Conservation (phyloP, 92 coral and sea anemone genomes). For the Palythoa heliodiscus region DNA sequence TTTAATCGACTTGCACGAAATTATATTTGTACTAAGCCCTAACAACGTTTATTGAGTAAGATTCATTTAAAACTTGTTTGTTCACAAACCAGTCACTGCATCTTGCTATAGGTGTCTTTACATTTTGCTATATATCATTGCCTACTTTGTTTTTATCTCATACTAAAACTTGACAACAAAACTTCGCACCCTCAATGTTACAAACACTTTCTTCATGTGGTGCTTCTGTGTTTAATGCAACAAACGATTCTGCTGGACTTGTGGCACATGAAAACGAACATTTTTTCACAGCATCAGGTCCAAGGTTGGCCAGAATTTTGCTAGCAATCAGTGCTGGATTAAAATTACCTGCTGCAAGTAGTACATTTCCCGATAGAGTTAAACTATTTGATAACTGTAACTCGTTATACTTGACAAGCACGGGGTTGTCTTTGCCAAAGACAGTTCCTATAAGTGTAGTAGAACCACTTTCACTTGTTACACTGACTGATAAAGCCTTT, state of each 20-base stretch:
- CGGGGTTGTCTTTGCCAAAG: slow-evolving; percentile 73
- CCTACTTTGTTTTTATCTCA: not conserved
- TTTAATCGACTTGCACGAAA: not conserved
- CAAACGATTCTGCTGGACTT: slow-evolving; percentile 32
- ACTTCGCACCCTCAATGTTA: slow-evolving; percentile 30
- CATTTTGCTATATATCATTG: no score
- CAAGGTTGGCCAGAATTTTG: slow-evolving; percentile 49
- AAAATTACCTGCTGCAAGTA: slow-evolving; percentile 38
- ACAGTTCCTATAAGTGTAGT: slow-evolving; percentile 71
- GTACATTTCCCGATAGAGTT: slow-evolving; percentile 64
- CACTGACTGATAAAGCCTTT: slow-evolving; percentile 63
- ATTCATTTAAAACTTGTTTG: not conserved
- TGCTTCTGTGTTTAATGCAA: slow-evolving; percentile 39
- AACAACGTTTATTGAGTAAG: not conserved
- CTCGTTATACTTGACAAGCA: slow-evolving; percentile 69
- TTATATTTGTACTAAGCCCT: not conserved
- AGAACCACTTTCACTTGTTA: slow-evolving; percentile 56
- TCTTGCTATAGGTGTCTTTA: no score
- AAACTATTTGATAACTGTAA: slow-evolving; percentile 73
- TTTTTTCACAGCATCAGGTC: slow-evolving; percentile 41
- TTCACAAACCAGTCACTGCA: no score
- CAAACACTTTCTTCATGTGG: slow-evolving; percentile 30
- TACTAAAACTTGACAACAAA: slow-evolving; percentile 47
- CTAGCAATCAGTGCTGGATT: slow-evolving; percentile 48
- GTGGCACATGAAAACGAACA: slow-evolving; percentile 50